These are phyloP conservation scores for Rousettus leschenaultii DNA, from an alignment of 2,113 vertebrate genomes.

Conservation along the genomic window DNA sequence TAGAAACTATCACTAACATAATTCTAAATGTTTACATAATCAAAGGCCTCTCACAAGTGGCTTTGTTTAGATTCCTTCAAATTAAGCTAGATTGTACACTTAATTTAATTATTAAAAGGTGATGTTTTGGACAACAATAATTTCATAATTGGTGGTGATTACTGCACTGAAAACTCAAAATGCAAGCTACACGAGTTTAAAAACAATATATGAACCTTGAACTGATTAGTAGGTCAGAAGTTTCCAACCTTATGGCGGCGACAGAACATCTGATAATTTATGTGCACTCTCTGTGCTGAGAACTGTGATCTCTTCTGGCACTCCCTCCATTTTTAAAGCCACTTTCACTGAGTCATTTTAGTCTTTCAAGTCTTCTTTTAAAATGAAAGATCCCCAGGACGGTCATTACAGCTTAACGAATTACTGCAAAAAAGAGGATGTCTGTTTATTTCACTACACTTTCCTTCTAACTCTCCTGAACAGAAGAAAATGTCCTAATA, in stretches of 20 bases:
- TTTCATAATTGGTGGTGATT: neutral
- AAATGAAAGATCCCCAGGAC: neutral
- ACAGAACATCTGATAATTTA: neutral
- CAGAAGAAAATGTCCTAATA: neutral
- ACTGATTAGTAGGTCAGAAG: neutral
- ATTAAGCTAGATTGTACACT: neutral
- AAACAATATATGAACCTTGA: neutral
- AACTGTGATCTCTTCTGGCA: neutral
- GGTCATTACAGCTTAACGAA: neutral
- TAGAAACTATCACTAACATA: neutral
- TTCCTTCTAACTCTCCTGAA: neutral
- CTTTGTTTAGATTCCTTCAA: neutral
- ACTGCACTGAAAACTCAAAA: neutral
- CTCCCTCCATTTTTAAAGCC: neutral
- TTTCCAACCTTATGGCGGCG: neutral
- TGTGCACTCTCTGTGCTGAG: neutral
- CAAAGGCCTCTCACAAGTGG: neutral
- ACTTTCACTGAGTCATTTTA: neutral
- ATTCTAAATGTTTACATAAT: neutral
- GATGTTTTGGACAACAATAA: neutral
- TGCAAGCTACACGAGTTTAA: neutral
- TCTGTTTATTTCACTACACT: neutral
- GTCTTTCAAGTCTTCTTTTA: neutral
- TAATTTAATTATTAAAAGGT: neutral
- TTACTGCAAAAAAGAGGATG: neutral